phyloP scores from a whole-genome alignment of 92 coral and sea anemone genomes.

The Galaxea fascicularis region DNA sequence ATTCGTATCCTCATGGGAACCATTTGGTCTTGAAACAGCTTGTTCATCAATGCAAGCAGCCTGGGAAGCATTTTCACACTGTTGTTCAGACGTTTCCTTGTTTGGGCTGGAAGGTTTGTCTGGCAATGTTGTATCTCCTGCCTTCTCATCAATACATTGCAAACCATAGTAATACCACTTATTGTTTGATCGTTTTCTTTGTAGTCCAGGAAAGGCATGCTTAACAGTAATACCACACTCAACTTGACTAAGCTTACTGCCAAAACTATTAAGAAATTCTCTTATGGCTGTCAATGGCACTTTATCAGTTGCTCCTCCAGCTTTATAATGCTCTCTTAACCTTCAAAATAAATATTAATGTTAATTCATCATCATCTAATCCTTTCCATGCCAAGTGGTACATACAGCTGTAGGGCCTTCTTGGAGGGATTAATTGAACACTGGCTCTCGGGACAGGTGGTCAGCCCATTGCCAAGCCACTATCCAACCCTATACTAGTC shows the following conservation, averaged over 20 bases:
- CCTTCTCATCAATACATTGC: constrained; percentile 7
- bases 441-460: no score
- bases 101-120: constrained; percentile 11
- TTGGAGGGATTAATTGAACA: neutral
- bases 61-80: neutral
- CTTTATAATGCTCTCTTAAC: constrained; percentile 10
- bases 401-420: neutral
- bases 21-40: neutral
- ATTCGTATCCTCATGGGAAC: neutral
- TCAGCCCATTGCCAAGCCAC: no score
- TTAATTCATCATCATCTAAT: neutral
- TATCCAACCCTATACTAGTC: no score
- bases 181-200: constrained; percentile 25
- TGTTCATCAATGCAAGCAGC: neutral
- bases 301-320: constrained; percentile 13
- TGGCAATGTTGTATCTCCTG: neutral
- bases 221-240: constrained; percentile 47
- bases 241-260: constrained; percentile 4
- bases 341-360: neutral
- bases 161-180: constrained; percentile 52
- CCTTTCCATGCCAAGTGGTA: no score
- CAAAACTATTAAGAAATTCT: neutral
- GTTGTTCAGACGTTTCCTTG: neutral
- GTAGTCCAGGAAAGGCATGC: constrained; percentile 41
- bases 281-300: constrained; percentile 13